These are phyloP conservation scores for Scolopax mira DNA, from an alignment of 2,113 vertebrate genomes.

Conservation along the genomic window DNA sequence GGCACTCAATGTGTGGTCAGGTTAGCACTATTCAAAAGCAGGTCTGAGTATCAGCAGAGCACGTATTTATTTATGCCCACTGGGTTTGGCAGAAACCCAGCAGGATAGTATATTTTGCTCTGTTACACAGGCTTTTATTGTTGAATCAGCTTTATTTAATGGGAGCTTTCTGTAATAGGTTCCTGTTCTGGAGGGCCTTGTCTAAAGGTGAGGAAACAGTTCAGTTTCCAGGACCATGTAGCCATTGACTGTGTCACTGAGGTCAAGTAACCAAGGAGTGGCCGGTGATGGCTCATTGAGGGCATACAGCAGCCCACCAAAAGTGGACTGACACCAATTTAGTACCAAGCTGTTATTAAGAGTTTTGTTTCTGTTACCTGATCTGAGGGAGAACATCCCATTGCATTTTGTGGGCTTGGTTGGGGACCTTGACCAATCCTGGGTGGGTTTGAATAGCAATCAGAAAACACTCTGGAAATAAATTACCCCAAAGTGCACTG, in stretches of 20 bases:
- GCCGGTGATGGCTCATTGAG: background rate
- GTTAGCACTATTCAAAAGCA: background rate
- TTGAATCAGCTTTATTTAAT: constrained; percentile 51
- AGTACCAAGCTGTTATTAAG: background rate
- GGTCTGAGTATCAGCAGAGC: constrained; percentile 7
- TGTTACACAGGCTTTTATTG: constrained; percentile 32
- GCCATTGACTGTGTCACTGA: background rate
- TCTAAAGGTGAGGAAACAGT: background rate
- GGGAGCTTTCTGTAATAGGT: background rate
- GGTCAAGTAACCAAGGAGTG: background rate
- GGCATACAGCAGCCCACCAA: background rate
- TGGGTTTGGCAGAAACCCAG: constrained; percentile 37
- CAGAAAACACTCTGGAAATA: background rate
- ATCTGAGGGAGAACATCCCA: background rate
- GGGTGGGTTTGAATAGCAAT: background rate
- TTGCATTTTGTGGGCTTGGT: background rate
- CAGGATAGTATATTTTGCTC: background rate
- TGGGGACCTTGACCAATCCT: background rate
- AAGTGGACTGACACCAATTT: background rate
- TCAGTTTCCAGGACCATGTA: background rate
- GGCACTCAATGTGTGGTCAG: constrained; percentile 32
- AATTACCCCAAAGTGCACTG: background rate
- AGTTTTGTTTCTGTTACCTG: background rate
- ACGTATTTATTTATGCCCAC: constrained; percentile 49
- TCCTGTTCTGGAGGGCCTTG: constrained; percentile 18